Percentiles rank a stretch among this genome's conserved stretches.
phyloP scores from a whole-genome alignment of 2,797 vertebrate species.

The Morelia viridis region DNA sequence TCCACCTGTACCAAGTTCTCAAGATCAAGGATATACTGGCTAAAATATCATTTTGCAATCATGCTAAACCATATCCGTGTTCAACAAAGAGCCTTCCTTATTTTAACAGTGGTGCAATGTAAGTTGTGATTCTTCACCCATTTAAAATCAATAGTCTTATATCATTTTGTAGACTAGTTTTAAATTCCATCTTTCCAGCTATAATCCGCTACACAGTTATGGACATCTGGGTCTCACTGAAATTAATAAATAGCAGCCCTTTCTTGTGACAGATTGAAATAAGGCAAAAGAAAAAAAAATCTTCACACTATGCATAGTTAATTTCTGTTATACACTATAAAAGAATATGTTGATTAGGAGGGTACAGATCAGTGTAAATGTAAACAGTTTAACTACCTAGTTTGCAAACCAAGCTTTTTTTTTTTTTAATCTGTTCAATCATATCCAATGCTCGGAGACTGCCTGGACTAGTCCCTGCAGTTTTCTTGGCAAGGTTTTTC shows the following conservation, averaged over 20 bases:
- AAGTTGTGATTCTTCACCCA: neutral
- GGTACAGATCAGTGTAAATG: neutral
- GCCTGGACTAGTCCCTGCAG: no score
- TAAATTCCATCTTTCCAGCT: neutral
- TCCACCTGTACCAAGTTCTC: neutral
- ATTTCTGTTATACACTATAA: neutral
- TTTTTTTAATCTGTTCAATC: no score
- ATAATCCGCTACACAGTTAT: neutral
- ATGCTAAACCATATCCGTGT: neutral
- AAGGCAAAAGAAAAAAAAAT: neutral
- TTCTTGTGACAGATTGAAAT: neutral
- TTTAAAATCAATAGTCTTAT: neutral
- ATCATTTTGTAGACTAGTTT: neutral
- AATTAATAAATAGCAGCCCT: neutral
- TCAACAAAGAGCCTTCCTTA: neutral
- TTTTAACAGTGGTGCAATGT: neutral
- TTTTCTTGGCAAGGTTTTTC: no score
- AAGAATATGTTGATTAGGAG: neutral
- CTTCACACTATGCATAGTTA: neutral
- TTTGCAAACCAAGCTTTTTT: neutral
- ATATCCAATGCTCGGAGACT: no score
- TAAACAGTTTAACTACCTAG: neutral
- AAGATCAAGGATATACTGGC: neutral
- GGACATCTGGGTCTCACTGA: neutral
- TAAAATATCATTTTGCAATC: neutral